Evolutionary conservation across 2,113 vertebrate genomes (phyloP), one percentile per base, ranked within the genome.

Genomic region (Mustela lutreola): DNA sequence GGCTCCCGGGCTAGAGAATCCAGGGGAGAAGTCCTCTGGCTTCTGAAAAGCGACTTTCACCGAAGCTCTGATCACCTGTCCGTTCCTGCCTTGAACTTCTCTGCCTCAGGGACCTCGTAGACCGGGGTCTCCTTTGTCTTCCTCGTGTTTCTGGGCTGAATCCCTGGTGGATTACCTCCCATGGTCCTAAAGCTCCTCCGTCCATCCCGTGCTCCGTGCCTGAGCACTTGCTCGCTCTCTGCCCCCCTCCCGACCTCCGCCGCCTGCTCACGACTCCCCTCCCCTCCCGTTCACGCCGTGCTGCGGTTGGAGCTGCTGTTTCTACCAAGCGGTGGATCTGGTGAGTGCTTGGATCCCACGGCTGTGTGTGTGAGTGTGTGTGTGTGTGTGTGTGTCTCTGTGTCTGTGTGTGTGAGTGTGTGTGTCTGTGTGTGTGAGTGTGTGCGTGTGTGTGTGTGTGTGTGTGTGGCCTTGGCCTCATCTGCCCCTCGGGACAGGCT

Each of bases 91-190:
- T 58, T 70, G 50, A 31, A 42, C 58, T 22, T 33, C 15, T 48
- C 6, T 3, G 4, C n/a, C 48, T n/a, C 11, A 8, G 31, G 26
- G 36, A 33, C 4, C 45, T 26, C n/a, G 15, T 2, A 0, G 42
- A 22, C 5, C 11, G 62, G 53, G 56, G 4, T 76, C 62, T 36
- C 48, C 24, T 73, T 71, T 83, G 42, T 16, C 73, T 65, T 62
- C 5, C n/a, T 53, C 5, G 4, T 21, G 4, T 24, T 39, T 84
- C 70, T 39, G 70, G 63, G 19, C 75, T 45, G 10, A 45, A 45
- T 39, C 31, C 26, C 39, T 26, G 22, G 21, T 78, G 63, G 3
- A 28, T 45, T 18, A 9, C 11, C 7, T 73, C 79, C 36, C 78
- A 6, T 56, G 31, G 33, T 58, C 56, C 83, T 67, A 53, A 18